Evolutionary conservation across 2,888 invertebrate genomes (phyloP), one percentile per base, ranked within the genome.

Genomic region (Drosophila mulleri): DNA sequence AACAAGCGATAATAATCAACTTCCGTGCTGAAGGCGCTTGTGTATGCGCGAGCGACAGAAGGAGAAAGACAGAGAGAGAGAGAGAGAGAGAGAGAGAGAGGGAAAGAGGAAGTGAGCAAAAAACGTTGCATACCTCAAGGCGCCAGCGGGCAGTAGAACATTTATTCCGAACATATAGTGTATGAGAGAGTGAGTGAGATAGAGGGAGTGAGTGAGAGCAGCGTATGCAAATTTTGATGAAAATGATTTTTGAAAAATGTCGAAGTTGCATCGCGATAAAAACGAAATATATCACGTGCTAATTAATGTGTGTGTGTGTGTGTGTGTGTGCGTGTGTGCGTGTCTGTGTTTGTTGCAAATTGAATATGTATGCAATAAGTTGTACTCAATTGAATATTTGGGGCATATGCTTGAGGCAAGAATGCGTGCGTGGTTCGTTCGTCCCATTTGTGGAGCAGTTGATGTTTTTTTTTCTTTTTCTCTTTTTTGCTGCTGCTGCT

Each of bases 1-100:
- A 90, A 90, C 90, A 90, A 85, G 89, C 89, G 89, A 89, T 90
- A 89, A 90, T 90, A 89, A 89, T 89, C 89, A 84, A 89, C 89
- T 89, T 89, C 89, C 89, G 89, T 79, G 90, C 86, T 74, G 72
- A 75, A 70, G 82, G 85, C 80, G 75, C 72, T 71, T 66, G 53
- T 53, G 60, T 35, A 26, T n/a, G 50, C 1, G 29, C 9, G 47
- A 16, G 32, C 32, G 32, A 32, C 9, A 32, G 32, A 32, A 3
- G 23, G 14, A 45, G 52, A 16, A 12, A 26, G 26, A 26, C 2
- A 16, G 44, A 11, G 12, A 26, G 18, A 23, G 54, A 18, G 41
- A 63, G n/a, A 39, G 18, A 18, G 26, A 20, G 37, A 29, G 35
- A 8, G 18, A 63, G 59, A 48, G 56, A 35, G 61, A 41, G 23